Evolutionary conservation across 2,797 vertebrate species (phyloP).

Genomic region (Lindbergichthys nudifrons): DNA sequence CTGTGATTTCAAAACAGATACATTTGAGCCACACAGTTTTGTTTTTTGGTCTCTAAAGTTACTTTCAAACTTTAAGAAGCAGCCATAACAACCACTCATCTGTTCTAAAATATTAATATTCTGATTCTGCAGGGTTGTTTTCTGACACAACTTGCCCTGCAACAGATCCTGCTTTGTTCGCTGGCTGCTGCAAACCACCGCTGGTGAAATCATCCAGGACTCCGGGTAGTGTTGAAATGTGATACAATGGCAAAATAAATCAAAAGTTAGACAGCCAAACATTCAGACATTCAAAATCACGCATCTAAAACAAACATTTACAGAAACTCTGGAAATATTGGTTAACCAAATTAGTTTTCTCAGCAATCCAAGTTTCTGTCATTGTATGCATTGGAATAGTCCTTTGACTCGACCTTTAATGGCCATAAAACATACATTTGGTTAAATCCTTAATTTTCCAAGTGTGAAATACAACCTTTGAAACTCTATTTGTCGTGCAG

Average conservation of each 20-base stretch:
- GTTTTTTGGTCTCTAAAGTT: slow-evolving; percentile 9
- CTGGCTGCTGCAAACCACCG: slow-evolving; percentile 11
- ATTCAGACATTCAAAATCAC: neutral
- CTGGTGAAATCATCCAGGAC: slow-evolving; percentile 28
- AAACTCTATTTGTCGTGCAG: neutral
- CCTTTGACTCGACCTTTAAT: neutral
- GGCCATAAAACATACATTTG: neutral
- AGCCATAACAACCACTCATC: slow-evolving; percentile 84
- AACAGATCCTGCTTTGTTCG: slow-evolving; percentile 85
- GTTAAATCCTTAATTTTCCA: neutral
- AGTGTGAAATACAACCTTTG: neutral
- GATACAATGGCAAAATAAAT: neutral
- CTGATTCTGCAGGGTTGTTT: slow-evolving; percentile 87
- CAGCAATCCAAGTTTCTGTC: neutral
- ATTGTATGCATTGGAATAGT: neutral
- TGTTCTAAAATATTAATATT: slow-evolving; percentile 90
- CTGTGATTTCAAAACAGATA: slow-evolving; percentile 13
- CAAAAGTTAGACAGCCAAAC: neutral
- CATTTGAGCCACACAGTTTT: neutral
- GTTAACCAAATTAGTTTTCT: neutral
- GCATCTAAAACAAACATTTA: neutral
- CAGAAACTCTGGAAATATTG: neutral
- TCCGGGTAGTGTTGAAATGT: neutral
- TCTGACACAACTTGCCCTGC: slow-evolving; percentile 81
- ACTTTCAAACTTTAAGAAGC: slow-evolving; percentile 59